These are phyloP conservation scores for Drosophila nasuta DNA, from an alignment of 1,140 invertebrate genomes.

Conservation along the genomic window DNA sequence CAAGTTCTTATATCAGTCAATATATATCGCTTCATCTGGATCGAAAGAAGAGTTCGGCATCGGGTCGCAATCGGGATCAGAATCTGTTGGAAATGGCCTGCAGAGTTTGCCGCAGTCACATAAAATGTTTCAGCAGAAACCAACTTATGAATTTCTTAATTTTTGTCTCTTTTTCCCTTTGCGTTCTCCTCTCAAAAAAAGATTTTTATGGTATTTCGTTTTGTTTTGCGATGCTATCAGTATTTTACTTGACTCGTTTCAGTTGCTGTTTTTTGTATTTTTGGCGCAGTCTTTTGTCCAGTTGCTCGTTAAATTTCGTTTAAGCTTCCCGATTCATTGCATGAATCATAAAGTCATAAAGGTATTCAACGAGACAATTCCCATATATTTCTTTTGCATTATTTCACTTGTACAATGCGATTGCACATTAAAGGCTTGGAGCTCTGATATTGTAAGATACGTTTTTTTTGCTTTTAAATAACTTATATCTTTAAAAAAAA, in stretches of 20 bases:
- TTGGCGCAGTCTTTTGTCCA: conserved; percentile 33
- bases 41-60: conserved; percentile 22
- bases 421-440: conserved; percentile 3
- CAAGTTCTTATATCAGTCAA: conserved; percentile 41
- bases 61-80: conserved; percentile 18
- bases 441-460: too few relatives aligned
- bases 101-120: conserved; percentile 53
- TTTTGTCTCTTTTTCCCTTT: conserved; percentile 12
- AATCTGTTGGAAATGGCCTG: conserved; percentile 30
- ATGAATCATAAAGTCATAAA: conserved; percentile 50
- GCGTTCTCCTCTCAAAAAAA: not conserved
- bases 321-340: conserved; percentile 49
- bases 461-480: too few relatives aligned
- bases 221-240: conserved; percentile 65
- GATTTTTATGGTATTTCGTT: conserved; percentile 72
- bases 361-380: conserved; percentile 23
- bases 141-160: conserved; percentile 74
- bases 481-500: too few relatives aligned
- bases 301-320: conserved; percentile 63
- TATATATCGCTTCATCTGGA: conserved; percentile 27
- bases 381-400: not conserved
- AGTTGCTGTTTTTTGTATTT: conserved; percentile 19
- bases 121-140: conserved; percentile 71
- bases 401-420: not conserved
- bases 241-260: conserved; percentile 30